These are phyloP conservation scores for Pollenia angustigena DNA, from an alignment of 2,888 invertebrate species.

Conservation along the genomic window DNA sequence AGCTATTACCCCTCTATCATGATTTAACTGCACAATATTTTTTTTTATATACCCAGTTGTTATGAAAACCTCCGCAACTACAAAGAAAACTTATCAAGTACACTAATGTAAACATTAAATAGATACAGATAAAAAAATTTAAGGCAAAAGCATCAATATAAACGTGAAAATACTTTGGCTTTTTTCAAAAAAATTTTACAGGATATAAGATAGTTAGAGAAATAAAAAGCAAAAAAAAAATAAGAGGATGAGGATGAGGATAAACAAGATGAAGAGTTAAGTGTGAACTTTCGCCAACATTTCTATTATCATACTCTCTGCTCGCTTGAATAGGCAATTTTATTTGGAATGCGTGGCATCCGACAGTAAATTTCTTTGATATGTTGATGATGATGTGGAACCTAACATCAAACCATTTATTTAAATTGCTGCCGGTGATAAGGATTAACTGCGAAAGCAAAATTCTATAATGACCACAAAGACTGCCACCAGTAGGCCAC, in stretches of 20 bases:
- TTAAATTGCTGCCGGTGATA: conserved; percentile 72
- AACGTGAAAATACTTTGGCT: conserved; percentile 23
- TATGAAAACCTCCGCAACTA: conserved; percentile 47
- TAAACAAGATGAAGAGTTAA: conserved; percentile 25
- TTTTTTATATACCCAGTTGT: neutral
- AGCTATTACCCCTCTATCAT: conserved; percentile 19
- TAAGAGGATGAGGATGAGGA: neutral
- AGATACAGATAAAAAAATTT: neutral
- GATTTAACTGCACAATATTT: neutral
- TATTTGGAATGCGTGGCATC: conserved; percentile 94
- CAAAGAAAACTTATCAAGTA: conserved; percentile 65
- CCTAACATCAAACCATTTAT: conserved; percentile 78
- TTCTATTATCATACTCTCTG: conserved; percentile 90
- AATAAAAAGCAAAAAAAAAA: conserved; percentile 17
- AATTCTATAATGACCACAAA: conserved; percentile 97
- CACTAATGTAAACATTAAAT: conserved; percentile 29
- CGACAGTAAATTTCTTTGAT: conserved; percentile 91
- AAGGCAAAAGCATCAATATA: conserved; percentile 26
- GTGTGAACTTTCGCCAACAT: conserved; percentile 85
- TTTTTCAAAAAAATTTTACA: conserved; percentile 25
- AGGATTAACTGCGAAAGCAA: conserved; percentile 93
- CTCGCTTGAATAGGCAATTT: conserved; percentile 91
- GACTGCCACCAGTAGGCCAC: conserved; percentile 95
- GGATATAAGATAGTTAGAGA: conserved; percentile 45
- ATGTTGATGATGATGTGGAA: conserved; percentile 81